phyloP scores from a whole-genome alignment of 2,113 vertebrate species.

The Eulemur macaco region DNA sequence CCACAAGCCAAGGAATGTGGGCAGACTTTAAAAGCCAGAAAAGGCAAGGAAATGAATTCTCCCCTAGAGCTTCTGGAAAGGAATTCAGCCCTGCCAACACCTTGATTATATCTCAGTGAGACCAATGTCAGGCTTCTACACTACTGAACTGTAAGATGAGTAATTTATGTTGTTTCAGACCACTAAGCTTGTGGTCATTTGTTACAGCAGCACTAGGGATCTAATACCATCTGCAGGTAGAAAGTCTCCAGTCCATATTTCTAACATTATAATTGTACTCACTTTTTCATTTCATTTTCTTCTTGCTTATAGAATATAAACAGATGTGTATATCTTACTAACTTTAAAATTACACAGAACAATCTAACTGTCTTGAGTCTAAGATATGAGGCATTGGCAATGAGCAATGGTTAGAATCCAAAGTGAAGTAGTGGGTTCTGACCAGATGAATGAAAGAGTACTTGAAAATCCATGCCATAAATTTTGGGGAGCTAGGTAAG shows the following conservation, averaged over 20 bases:
- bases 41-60: not conserved
- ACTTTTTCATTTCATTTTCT: not conserved
- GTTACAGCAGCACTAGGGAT: not conserved
- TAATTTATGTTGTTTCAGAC: not conserved
- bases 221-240: not conserved
- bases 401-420: not conserved
- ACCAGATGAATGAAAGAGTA: not conserved
- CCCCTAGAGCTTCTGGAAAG: not conserved
- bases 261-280: not conserved
- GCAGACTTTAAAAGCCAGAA: not conserved
- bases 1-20: not conserved
- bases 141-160: not conserved
- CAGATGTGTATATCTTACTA: not conserved
- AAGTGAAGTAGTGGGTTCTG: not conserved
- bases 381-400: not conserved
- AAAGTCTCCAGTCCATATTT: slow-evolving; percentile 8
- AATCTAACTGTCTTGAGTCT: not conserved
- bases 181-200: slow-evolving; percentile 10
- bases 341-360: not conserved
- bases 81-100: not conserved
- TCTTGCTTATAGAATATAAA: not conserved
- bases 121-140: not conserved
- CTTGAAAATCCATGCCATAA: not conserved
- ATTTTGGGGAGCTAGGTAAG: not conserved
- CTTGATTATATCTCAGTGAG: not conserved